Conservation (phyloP, 1,140 invertebrate genomes). For the Penaeus vannamei region DNA sequence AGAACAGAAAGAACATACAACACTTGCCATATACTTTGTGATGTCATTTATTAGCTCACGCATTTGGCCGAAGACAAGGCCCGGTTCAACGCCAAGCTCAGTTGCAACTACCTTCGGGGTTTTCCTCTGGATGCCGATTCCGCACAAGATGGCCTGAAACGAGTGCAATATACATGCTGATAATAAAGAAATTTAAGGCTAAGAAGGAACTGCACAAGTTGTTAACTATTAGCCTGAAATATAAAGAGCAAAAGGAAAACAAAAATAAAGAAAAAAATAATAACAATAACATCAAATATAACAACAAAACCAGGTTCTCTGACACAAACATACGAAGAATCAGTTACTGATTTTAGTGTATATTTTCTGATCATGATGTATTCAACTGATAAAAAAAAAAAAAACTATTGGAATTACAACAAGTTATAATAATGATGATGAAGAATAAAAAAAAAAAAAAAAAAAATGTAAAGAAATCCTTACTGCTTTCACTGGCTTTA, state of each 20-base stretch:
- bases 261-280: no score
- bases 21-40: slow-evolving; percentile 44
- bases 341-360: no score
- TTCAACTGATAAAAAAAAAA: no score
- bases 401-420: background rate
- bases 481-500: slow-evolving; percentile 88
- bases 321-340: no score
- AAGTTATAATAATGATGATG: background rate
- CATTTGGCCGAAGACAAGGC: slow-evolving; percentile 43
- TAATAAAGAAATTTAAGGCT: background rate
- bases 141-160: slow-evolving; percentile 46
- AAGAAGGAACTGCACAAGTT: background rate
- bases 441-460: background rate
- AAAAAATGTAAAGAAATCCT: slow-evolving; percentile 67
- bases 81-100: slow-evolving; percentile 44
- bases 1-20: background rate
- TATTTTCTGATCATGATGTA: no score
- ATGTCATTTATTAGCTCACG: slow-evolving; percentile 41
- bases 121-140: slow-evolving; percentile 50
- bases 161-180: background rate
- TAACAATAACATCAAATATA: background rate
- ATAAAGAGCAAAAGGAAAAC: no score
- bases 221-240: background rate
- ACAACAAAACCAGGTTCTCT: background rate
- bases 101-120: slow-evolving; percentile 12